Base-by-base conservation (phyloP, 92 coral and sea anemone species). In the Virgularia gustaviana region DNA sequence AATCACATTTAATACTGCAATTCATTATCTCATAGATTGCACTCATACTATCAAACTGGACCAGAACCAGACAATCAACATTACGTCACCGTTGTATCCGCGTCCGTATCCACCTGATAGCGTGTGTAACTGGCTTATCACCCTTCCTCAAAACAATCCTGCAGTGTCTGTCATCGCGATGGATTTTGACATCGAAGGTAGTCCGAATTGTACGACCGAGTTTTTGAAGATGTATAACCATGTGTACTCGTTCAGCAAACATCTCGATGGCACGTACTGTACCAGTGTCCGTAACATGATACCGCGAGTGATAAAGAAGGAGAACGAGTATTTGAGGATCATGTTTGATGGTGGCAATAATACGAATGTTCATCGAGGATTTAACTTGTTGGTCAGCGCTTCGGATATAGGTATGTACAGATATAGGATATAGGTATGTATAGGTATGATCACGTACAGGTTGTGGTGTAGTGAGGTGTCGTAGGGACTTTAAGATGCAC, bases 161-260 rank as follows among this genome's bases (percentile, higher is more conserved):
- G 54, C 55, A 0, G 72, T 65, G 36, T 19, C 72, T 13, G 33
- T 65, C 18, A 23, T 65, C 19, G 44, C 72, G 44, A 36, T 65
- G 56, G 72, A 65, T 49, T 65, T 65, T 39, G 72, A 65, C 30
- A 56, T 65, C 33, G 72, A 56, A 0, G 72, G 72, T 25, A 22
- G 9, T 8, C 10, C 1, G 9, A 22, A 35, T 6, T 65, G 72
- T 19, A 37, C 56, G 9, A 25, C 3, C 6, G 24, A 27, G 1
- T 34, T 42, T 2, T 18, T 65, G 36, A 42, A 18, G 28, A 12
- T 44, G 22, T 65, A 65, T 39, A 27, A 32, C 20, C 41, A 42
- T 43, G 9, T 65, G 2, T 49, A 41, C 3, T 2, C 55, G 3
- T 41, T 41, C 18, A 41, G 54, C 2, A 65, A 65, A 33, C 29